Base-by-base conservation (phyloP, 2,113 vertebrate species). In the Gasterosteus nipponicus region DNA sequence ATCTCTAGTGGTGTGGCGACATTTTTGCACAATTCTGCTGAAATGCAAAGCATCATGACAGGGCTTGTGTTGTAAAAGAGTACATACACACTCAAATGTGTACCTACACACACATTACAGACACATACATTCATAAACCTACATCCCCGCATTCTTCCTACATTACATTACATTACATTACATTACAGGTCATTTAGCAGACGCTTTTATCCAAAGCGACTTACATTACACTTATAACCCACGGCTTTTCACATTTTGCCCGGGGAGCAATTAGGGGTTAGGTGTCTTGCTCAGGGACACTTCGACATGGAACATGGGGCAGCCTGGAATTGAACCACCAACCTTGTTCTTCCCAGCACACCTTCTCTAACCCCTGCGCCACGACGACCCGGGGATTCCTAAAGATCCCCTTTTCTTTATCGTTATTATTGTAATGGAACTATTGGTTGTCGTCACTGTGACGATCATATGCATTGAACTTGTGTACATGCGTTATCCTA, bases 1-100 rank as follows among this genome's bases (percentile, higher is more conserved):
- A 51, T 90, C 83, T 80, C 35, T 76, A 14, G 54, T 57, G 69
- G 69, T 81, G 84, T 73, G 16, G 73, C 80, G 58, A 26, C 54
- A 60, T 65, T 70, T 57, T 3, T 62, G 71, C 70, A 73, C 61
- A 85, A 82, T 78, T 5, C 53, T 73, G 71, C 62, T 59, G 10
- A 7, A 19, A 16, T 26, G 51, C 44, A 56, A 54, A 14, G 26
- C 75, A 12, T 69, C 56, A 53, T 41, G 46, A 59, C 31, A 41
- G 14, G 49, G 31, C 14, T 57, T 19, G 29, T 33, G 31, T 51
- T 67, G 19, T 22, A 56, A 15, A 57, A 56, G 11, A 49, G 3
- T 3, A 54, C 66, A 63, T 31, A 54, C 19, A 26, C 18, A 19
- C 33, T 7, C 1, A 7, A 29, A 44, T 33, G 29, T 60, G 1